These are phyloP conservation scores for Athalia rosae DNA, from an alignment of 2,888 invertebrate species.

Conservation along the genomic window DNA sequence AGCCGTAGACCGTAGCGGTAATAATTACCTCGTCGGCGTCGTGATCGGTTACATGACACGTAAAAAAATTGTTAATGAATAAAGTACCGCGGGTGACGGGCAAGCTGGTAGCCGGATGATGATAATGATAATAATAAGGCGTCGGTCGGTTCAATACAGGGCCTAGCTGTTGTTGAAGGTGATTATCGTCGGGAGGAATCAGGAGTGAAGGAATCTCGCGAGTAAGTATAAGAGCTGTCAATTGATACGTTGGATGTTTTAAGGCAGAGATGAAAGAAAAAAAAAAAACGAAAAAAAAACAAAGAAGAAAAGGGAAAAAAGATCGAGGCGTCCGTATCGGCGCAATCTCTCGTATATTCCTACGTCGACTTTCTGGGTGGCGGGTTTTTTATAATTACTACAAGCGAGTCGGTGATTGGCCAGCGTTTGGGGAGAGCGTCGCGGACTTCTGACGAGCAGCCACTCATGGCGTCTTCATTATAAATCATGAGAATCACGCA, in stretches of 20 bases:
- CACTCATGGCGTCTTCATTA: constrained; percentile 70
- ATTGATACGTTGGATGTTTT: constrained; percentile 53
- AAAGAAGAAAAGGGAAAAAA: constrained; percentile 6
- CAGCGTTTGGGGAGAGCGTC: constrained; percentile 34
- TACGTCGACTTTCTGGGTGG: constrained; percentile 63
- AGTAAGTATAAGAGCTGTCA: constrained; percentile 50
- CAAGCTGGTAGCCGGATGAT: constrained; percentile 37
- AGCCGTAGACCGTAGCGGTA: background rate
- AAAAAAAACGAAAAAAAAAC: background rate
- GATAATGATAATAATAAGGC: constrained; percentile 16
- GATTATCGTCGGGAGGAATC: constrained; percentile 51
- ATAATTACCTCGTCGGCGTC: constrained; percentile 14
- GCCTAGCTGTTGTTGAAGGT: constrained; percentile 45
- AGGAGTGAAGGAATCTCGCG: constrained; percentile 5
- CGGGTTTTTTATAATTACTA: constrained; percentile 62
- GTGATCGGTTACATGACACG: constrained; percentile 47
- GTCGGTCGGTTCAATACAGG: background rate
- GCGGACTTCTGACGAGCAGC: constrained; percentile 49
- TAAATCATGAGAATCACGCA: constrained; percentile 69
- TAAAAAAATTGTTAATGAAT: constrained; percentile 34
- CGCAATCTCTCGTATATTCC: constrained; percentile 45
- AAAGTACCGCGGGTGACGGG: background rate
- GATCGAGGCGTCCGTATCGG: constrained; percentile 48
- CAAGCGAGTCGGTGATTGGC: constrained; percentile 58
- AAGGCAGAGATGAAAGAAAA: background rate